phyloP scores from a whole-genome alignment of 2,797 vertebrate species.

The Pristis pectinata region DNA sequence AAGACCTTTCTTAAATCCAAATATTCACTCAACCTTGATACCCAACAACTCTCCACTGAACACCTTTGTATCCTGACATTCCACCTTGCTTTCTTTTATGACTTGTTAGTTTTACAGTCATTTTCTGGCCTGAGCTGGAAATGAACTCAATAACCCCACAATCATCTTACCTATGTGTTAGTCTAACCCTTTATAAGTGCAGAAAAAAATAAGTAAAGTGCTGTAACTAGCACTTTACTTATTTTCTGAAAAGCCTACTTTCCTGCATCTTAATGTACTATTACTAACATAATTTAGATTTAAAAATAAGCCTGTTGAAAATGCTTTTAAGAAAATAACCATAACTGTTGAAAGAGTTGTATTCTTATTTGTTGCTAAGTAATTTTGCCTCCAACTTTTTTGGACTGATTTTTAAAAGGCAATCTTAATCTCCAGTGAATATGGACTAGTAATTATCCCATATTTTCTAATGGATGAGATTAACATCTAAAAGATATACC shows the following conservation, averaged over 20 bases:
- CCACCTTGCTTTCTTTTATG: background rate
- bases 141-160: background rate
- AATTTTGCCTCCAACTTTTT: too few species aligned
- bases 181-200: background rate
- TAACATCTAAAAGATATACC: background rate
- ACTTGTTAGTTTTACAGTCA: background rate
- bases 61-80: background rate
- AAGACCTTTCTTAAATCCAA: background rate
- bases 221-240: background rate
- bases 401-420: background rate
- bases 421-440: background rate
- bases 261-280: background rate
- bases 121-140: background rate
- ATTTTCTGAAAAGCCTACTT: too few species aligned
- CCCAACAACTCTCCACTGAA: background rate
- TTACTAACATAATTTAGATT: background rate
- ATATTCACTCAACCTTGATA: background rate
- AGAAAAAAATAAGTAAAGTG: too few species aligned
- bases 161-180: background rate
- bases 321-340: background rate
- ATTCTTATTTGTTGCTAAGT: background rate
- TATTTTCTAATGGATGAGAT: background rate
- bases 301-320: background rate
- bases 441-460: background rate
- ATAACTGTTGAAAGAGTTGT: background rate